phyloP scores from a whole-genome alignment of 1,140 invertebrate species.

The Matsumurasca onukii region DNA sequence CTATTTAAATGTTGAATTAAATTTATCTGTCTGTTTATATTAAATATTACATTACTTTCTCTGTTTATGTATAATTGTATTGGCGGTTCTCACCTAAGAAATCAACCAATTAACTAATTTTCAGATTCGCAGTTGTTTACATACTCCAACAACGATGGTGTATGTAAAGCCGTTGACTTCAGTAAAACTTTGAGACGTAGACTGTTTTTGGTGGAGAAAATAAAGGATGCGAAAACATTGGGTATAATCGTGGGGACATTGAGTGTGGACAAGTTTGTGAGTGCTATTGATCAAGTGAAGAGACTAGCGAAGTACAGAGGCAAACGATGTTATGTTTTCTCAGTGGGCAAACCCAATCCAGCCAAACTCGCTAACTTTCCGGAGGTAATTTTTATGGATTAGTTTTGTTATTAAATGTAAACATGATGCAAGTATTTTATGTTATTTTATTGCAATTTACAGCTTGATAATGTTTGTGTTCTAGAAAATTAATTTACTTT shows the following conservation, averaged over 20 bases:
- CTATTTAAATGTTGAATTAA: too few species aligned
- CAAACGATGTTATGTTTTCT: slow-evolving; percentile 88
- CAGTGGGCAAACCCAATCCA: slow-evolving; percentile 89
- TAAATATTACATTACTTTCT: too few species aligned
- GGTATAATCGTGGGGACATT: slow-evolving; percentile 89
- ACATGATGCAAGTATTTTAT: too few species aligned
- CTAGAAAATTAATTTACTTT: too few species aligned
- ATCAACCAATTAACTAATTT: not conserved
- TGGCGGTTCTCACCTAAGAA: too few species aligned
- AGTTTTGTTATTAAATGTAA: too few species aligned
- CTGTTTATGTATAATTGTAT: too few species aligned
- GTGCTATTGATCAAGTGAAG: slow-evolving; percentile 75
- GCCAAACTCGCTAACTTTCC: slow-evolving; percentile 92
- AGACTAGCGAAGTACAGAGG: slow-evolving; percentile 66
- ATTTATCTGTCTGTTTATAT: too few species aligned
- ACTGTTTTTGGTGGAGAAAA: slow-evolving; percentile 81
- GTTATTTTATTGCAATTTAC: too few species aligned
- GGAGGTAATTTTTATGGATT: slow-evolving; percentile 63
- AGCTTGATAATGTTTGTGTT: too few species aligned
- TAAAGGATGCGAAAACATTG: slow-evolving; percentile 82
- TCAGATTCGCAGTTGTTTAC: slow-evolving; percentile 30
- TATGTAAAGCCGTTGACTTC: slow-evolving; percentile 25
- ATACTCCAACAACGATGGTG: slow-evolving; percentile 9
- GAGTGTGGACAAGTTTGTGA: slow-evolving; percentile 75
- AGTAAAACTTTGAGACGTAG: slow-evolving; percentile 66